phyloP scores from a whole-genome alignment of 64 coral and sea anemone genomes.

The Dendrophyllia cribrosa region DNA sequence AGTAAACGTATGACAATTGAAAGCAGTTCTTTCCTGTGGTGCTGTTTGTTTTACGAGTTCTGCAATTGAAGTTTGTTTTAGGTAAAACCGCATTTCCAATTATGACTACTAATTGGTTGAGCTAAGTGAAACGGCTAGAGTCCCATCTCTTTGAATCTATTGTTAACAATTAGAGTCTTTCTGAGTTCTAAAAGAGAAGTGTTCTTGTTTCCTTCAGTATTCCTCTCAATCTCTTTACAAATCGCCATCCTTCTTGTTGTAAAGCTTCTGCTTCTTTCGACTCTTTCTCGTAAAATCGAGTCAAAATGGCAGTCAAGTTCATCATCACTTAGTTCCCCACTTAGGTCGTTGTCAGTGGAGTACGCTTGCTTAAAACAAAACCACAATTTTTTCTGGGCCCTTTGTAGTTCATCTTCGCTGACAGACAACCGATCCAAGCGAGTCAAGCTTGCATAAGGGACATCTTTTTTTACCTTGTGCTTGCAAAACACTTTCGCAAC shows the following conservation, averaged over 20 bases:
- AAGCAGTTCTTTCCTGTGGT: too few species aligned
- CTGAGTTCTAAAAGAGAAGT: slow-evolving; percentile 8
- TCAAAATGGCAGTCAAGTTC: slow-evolving; percentile 15
- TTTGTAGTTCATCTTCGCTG: slow-evolving; percentile 7
- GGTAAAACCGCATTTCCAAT: too few species aligned
- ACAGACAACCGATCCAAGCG: neutral
- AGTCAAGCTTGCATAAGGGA: slow-evolving; percentile 15
- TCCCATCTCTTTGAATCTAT: slow-evolving; percentile 55
- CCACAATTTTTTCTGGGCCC: neutral
- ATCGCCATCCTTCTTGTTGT: slow-evolving; percentile 32
- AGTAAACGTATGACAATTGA: too few species aligned
- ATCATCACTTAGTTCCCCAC: neutral
- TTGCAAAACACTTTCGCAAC: slow-evolving; percentile 10
- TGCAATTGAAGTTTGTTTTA: too few species aligned
- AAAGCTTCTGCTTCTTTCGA: slow-evolving; percentile 1
- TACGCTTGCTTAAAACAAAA: neutral
- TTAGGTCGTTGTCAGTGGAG: neutral
- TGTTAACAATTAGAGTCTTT: slow-evolving; percentile 34
- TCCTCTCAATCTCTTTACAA: slow-evolving; percentile 28
- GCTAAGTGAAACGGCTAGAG: neutral
- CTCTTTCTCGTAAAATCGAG: slow-evolving; percentile 2
- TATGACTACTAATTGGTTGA: too few species aligned
- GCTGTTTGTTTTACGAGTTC: too few species aligned
- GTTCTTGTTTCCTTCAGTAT: neutral
- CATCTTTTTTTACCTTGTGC: neutral